Conservation (phyloP, 2,113 vertebrate genomes). For the Elephantulus edwardii region DNA sequence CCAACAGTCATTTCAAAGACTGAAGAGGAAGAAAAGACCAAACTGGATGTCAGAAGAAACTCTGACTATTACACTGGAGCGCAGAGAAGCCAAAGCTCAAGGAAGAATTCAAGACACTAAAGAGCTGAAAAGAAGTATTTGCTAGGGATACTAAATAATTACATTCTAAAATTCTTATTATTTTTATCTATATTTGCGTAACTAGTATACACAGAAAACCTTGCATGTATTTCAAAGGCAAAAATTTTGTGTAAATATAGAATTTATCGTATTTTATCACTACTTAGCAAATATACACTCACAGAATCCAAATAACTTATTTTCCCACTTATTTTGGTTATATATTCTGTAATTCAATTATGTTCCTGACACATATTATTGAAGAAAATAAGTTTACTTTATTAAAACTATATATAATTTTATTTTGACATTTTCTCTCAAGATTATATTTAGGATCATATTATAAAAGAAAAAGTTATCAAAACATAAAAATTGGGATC, state of each 20-base stretch:
- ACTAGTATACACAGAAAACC: background rate
- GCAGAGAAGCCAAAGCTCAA: too few species aligned
- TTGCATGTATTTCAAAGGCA: background rate
- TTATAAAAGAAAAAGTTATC: background rate
- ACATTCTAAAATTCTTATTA: background rate
- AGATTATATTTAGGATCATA: background rate
- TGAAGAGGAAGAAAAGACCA: too few species aligned
- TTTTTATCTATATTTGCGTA: background rate
- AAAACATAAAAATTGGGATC: background rate
- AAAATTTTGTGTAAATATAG: background rate
- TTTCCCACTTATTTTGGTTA: background rate
- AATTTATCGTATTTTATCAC: background rate
- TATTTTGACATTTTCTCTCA: background rate
- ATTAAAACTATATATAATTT: conserved; percentile 3
- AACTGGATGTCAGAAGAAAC: too few species aligned
- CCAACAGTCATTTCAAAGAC: too few species aligned
- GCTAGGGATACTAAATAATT: background rate
- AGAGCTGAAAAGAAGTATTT: too few species aligned
- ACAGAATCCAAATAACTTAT: background rate
- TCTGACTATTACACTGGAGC: too few species aligned
- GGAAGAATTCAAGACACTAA: too few species aligned
- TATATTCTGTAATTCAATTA: background rate
- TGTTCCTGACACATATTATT: background rate
- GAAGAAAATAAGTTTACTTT: background rate
- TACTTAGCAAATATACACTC: background rate